Conservation (phyloP, 2,888 invertebrate species). For the Syrphus vitripennis region DNA sequence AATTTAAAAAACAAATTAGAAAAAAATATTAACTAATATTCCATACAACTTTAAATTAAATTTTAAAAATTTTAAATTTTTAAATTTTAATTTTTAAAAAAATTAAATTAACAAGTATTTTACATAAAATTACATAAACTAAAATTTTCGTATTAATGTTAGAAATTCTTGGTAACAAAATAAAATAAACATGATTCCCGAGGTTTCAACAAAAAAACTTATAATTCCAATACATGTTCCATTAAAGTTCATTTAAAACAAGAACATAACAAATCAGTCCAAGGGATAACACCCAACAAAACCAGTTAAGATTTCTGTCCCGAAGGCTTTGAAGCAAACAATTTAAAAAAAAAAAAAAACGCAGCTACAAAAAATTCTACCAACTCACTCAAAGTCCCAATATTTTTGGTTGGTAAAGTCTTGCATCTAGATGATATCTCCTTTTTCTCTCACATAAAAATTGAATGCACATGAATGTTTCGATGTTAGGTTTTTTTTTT, state of each 20-base stretch:
- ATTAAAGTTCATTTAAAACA: conserved; percentile 5
- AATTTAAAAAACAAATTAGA: no score
- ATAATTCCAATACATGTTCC: background rate
- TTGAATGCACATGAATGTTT: conserved; percentile 52
- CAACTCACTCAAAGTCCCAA: conserved; percentile 29
- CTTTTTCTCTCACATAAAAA: background rate
- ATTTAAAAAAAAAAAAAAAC: conserved; percentile 17
- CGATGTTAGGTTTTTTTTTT: conserved; percentile 36
- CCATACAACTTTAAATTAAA: no score
- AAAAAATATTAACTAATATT: no score
- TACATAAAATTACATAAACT: no score
- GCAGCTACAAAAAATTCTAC: conserved; percentile 22
- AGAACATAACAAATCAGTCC: conserved; percentile 14
- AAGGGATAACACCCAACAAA: conserved; percentile 29
- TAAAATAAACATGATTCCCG: background rate
- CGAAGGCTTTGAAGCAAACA: conserved; percentile 24
- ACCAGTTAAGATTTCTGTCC: conserved; percentile 56
- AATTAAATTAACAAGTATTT: no score
- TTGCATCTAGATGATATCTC: conserved; percentile 20
- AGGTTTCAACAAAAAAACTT: no score
- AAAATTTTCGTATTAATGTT: no score
- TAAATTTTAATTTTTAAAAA: no score
- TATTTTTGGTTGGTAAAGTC: conserved; percentile 1
- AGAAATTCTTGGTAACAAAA: no score
- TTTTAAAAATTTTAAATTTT: no score